Evolutionary conservation across 1,140 invertebrate genomes (phyloP).

Genomic region (Mizuhopecten yessoensis): DNA sequence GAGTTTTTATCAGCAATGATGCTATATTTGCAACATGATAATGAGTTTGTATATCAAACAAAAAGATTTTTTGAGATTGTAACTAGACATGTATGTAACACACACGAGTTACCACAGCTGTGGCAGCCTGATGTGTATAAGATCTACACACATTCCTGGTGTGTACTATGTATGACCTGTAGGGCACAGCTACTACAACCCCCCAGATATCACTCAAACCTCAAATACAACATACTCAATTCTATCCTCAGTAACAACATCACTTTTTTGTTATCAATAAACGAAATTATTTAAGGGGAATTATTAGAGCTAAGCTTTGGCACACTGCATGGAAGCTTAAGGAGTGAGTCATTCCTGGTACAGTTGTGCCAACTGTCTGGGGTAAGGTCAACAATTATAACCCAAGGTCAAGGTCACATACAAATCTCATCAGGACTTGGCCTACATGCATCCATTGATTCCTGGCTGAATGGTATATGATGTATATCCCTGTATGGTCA

Average conservation of each 20-base stretch:
- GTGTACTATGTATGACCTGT: constrained; percentile 24
- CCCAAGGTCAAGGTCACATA: neutral
- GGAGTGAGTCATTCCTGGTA: neutral
- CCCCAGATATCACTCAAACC: neutral
- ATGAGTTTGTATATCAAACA: neutral
- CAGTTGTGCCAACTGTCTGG: neutral
- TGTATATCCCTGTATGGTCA: neutral
- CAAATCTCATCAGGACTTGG: neutral
- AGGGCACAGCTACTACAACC: neutral
- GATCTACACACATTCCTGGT: neutral
- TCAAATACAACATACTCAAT: neutral
- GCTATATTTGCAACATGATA: neutral
- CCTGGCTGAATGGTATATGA: too few species aligned
- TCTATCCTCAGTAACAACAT: neutral
- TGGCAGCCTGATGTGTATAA: neutral
- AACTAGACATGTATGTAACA: neutral
- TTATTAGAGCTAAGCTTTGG: too few species aligned
- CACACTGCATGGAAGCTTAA: neutral
- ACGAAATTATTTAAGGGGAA: neutral
- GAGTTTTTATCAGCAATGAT: too few species aligned
- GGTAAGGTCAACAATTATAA: neutral
- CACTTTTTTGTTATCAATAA: neutral
- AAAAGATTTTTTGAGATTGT: neutral
- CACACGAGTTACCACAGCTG: neutral
- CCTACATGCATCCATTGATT: neutral